A percentile compares a stretch with the other conserved stretches of the same genome.
Evolutionary conservation across 2,888 invertebrate genomes (phyloP).

Genomic region (Buathra laborator): DNA sequence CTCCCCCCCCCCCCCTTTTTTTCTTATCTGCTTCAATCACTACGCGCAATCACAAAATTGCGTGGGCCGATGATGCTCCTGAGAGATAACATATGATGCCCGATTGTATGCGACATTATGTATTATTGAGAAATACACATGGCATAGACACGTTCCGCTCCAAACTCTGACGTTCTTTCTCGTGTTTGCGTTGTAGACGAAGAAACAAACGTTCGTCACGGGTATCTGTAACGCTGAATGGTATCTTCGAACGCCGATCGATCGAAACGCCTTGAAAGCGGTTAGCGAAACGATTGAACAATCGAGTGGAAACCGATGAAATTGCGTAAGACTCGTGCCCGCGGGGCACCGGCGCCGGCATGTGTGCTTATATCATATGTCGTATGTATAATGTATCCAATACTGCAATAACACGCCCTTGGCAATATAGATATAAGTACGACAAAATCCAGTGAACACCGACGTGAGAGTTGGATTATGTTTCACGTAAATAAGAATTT

Average conservation of each 20-base stretch:
- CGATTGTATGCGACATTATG: neutral
- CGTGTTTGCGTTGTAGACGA: neutral
- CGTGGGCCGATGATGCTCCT: constrained; percentile 40
- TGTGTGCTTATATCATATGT: constrained; percentile 2
- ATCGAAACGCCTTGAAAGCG: constrained; percentile 44
- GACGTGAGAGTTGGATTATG: neutral
- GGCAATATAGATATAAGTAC: neutral
- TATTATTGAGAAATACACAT: neutral
- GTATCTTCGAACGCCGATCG: constrained; percentile 54
- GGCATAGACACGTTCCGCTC: neutral
- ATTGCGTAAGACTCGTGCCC: constrained; percentile 60
- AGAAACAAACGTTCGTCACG: constrained; percentile 14
- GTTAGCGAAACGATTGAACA: constrained; percentile 43
- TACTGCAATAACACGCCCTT: constrained; percentile 8
- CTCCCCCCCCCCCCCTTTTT: neutral
- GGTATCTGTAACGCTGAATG: neutral
- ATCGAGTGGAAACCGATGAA: constrained; percentile 58
- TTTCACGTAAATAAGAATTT: neutral
- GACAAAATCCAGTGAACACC: neutral
- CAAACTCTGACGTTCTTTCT: neutral
- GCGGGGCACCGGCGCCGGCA: constrained; percentile 52
- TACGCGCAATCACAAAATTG: constrained; percentile 47
- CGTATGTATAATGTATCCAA: neutral
- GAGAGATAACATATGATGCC: constrained; percentile 32
- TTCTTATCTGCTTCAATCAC: constrained; percentile 36